Evolutionary conservation across 2,113 vertebrate species (phyloP), one percentile per base, ranked within the genome.

Genomic region (Mormoops blainvillei): DNA sequence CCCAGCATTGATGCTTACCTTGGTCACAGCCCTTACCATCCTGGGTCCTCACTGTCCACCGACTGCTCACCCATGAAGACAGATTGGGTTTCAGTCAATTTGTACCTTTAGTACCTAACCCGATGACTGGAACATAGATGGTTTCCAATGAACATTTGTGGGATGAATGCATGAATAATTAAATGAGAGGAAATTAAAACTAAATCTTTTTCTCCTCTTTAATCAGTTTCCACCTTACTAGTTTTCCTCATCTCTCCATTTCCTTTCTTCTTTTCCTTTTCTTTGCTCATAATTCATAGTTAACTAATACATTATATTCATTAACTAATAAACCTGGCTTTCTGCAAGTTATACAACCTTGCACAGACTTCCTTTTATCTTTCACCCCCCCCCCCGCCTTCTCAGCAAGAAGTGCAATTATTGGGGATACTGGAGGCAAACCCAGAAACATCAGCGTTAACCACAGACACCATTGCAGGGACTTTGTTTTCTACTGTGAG

Each of bases 111-210:
- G 41, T 31, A 33, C 61, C 81, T 85, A 19, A n/a, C 22, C 80
- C n/a, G 36, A 58, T 78, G 87, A 24, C 43, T 91, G 43, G 45
- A 73, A 50, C 31, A n/a, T 24, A 82, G 82, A 65, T 28, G 52
- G 67, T 81, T 82, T 67, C 28, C 87, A 73, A 0, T 77, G 83
- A 45, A 38, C 16, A 15, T 83, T 22, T 83, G 70, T 33, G 63
- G 65, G 36, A n/a, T 15, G 70, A 56, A 36, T 26, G 38, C 50
- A 56, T 95, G 68, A 96, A 83, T 92, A 93, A 92, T 78, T 80
- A 63, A 96, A 63, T 22, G 74, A 82, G 68, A 93, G 83, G 87
- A 93, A 96, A 92, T 94, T 56, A 73, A 74, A 70, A 9, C 54
- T 58, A 26, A 22, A 80, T 73, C 81, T 77, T 87, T 89, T 74